Conservation (phyloP, 2,888 invertebrate genomes). For the Graphium colonna region DNA sequence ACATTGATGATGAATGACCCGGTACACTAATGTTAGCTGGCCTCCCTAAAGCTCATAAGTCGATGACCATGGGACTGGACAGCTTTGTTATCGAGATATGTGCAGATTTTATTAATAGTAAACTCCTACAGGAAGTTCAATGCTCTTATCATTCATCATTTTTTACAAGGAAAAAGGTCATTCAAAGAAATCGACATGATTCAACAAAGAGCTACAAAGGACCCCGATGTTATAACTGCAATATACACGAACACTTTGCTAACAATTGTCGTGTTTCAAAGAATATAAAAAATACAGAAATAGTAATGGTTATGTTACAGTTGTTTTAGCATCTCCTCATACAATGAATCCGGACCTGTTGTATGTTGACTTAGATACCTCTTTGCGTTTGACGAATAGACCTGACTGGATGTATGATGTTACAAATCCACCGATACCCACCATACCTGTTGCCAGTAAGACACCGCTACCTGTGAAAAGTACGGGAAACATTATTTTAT, state of each 20-base stretch:
- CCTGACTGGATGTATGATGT: constrained; percentile 26
- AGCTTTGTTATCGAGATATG: constrained; percentile 21
- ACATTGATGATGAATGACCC: constrained; percentile 27
- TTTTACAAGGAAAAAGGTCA: constrained; percentile 2
- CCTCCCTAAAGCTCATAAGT: constrained; percentile 24
- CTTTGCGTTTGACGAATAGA: constrained; percentile 32
- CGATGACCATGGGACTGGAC: constrained; percentile 23
- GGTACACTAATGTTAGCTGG: constrained; percentile 28
- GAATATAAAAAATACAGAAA: constrained; percentile 10
- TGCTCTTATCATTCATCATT: constrained; percentile 12
- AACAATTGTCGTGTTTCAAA: constrained; percentile 22
- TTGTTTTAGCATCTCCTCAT: constrained; percentile 26
- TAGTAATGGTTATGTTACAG: constrained; percentile 27
- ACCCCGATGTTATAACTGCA: constrained; percentile 31
- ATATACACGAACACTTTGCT: constrained; percentile 19
- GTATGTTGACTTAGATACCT: constrained; percentile 42
- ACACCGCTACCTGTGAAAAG: constrained; percentile 23
- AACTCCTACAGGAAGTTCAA: constrained; percentile 26
- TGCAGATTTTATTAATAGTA: constrained; percentile 24
- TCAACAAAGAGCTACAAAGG: constrained; percentile 13
- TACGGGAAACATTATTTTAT: constrained; percentile 26
- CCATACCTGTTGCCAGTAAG: constrained; percentile 27
- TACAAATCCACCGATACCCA: constrained; percentile 24
- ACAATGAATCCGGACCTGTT: constrained; percentile 9
- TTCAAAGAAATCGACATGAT: too few relatives aligned